These are phyloP conservation scores for Myrmophylax atrothorax DNA, from an alignment of 2,113 vertebrate genomes.

Conservation along the genomic window DNA sequence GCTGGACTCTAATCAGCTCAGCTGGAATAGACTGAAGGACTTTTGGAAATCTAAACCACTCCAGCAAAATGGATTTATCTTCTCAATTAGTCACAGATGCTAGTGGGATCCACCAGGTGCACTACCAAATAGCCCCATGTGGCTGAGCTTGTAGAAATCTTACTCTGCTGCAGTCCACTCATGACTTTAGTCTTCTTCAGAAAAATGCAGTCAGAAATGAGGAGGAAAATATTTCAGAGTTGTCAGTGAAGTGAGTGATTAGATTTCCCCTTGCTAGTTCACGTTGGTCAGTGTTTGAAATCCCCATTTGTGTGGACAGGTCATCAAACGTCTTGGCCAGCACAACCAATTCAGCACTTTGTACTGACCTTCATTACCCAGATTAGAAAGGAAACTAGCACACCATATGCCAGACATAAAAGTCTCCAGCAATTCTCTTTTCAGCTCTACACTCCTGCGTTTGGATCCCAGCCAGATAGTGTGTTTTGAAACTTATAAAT, in stretches of 20 bases:
- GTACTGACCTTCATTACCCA: constrained; percentile 49
- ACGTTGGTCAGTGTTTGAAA: not conserved
- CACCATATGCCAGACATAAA: constrained; percentile 57
- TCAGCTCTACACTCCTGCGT: constrained; percentile 34
- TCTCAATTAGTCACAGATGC: constrained; percentile 58
- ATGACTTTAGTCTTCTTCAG: not conserved
- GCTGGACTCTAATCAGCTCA: constrained; percentile 67
- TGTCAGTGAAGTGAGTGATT: not conserved
- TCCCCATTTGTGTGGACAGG: not conserved
- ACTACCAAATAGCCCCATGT: not conserved
- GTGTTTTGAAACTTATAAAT: constrained; percentile 71
- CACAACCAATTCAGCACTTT: constrained; percentile 43
- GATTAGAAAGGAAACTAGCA: constrained; percentile 54
- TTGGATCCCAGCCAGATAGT: constrained; percentile 62
- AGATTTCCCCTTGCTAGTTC: not conserved
- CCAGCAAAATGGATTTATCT: constrained; percentile 65
- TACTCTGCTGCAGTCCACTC: not conserved
- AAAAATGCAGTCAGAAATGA: not conserved
- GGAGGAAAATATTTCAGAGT: not conserved
- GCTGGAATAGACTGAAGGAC: constrained; percentile 58
- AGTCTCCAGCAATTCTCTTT: constrained; percentile 56
- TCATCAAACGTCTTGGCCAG: constrained; percentile 33
- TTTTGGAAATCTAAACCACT: constrained; percentile 52
- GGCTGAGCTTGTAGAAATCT: not conserved
- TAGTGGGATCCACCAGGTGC: constrained; percentile 53